Base-by-base conservation (phyloP, 2,113 vertebrate genomes). In the Passerina amoena region DNA sequence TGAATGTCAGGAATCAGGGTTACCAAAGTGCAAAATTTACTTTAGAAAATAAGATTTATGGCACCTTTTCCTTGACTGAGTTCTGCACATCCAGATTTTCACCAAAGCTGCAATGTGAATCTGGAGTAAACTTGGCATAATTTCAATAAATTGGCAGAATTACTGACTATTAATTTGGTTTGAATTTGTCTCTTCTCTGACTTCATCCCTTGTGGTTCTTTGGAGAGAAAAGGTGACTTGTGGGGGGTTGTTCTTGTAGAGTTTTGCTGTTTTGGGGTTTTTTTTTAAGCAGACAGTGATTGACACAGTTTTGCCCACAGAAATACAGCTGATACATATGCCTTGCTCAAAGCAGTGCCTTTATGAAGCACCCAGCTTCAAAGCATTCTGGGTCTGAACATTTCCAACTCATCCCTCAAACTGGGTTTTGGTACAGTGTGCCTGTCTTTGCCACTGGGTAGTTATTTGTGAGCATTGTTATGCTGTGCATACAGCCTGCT, bases 401-500 rank as follows among this genome's bases (percentile, higher is more conserved):
- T 40, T 86, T 81, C 33, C 54, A 90, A 6, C 28, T 42, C 31
- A 21, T 19, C 48, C 35, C 47, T 71, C 35, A 60, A 37, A 59
- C 35, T 51, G 51, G 24, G 9, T 83, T 96, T 80, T 75, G 71
- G 5, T 44, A 14, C 42, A n/a, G 19, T 3, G 5, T 27, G 30
- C 6, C 0, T 23, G 57, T 11, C 51, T 81, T 85, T 92, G 93
- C 71, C 79, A 71, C 51, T 48, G 56, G 42, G 37, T 69, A 63
- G 50, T 73, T 90, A 33, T 94, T 86, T 92, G 54, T 56, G 31
- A 88, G 37, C 51, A 45, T 94, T 95, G 50, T 83, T 86, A 86
- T 88, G 84, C 91, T 82, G 28, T 65, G 56, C 64, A 50, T 80
- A 76, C 44, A 90, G 71, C 68, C 79, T 60, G 63, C 51, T 77